phyloP scores from a whole-genome alignment of 2,113 vertebrate genomes.

The Trichechus manatus region DNA sequence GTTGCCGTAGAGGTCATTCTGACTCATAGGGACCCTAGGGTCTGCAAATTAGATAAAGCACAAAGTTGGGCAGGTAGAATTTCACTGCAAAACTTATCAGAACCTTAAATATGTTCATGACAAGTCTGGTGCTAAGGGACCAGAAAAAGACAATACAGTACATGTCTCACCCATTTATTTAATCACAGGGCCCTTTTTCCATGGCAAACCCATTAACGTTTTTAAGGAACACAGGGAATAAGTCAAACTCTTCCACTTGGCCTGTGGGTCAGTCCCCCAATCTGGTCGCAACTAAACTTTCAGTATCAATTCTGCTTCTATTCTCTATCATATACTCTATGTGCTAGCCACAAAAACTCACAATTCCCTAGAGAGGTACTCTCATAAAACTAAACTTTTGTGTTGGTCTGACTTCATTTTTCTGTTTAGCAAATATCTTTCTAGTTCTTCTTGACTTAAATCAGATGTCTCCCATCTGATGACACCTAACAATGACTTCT shows the following conservation, averaged over 20 bases:
- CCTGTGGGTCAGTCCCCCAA: background rate
- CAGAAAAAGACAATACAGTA: background rate
- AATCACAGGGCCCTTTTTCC: background rate
- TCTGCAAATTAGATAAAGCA: constrained; percentile 19
- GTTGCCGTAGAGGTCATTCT: background rate
- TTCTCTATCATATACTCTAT: background rate
- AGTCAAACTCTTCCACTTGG: background rate
- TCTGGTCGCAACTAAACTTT: background rate
- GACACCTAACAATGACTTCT: background rate
- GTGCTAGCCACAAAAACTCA: background rate
- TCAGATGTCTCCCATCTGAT: background rate
- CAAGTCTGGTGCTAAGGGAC: background rate
- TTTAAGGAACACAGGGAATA: background rate
- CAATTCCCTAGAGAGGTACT: background rate
- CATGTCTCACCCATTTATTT: background rate
- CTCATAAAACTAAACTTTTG: background rate
- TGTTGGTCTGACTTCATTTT: background rate
- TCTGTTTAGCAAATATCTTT: background rate
- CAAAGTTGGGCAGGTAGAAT: background rate
- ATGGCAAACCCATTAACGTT: background rate
- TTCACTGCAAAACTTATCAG: constrained; percentile 11
- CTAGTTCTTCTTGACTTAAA: background rate
- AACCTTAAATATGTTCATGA: background rate
- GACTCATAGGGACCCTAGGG: background rate
- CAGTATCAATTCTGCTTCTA: background rate